Evolutionary conservation across 2,888 invertebrate genomes (phyloP).

Genomic region (Liopterus haemorrhoidalis): DNA sequence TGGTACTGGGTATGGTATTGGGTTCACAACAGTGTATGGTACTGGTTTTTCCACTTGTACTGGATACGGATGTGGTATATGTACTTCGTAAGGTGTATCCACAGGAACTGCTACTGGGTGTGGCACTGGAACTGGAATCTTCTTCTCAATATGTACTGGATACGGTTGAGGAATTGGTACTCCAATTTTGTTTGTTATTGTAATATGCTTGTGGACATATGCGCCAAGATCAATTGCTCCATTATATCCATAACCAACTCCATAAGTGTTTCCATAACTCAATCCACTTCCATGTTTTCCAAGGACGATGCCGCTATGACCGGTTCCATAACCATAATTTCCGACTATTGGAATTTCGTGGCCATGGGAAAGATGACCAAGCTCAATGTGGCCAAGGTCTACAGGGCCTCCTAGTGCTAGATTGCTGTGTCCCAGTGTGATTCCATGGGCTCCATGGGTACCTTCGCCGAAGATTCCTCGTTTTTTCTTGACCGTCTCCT

Average conservation of each 20-base stretch:
- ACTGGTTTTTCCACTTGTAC: conserved; percentile 41
- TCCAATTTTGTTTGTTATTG: conserved; percentile 16
- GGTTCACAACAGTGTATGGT: conserved; percentile 41
- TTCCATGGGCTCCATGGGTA: conserved; percentile 4
- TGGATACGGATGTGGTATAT: conserved; percentile 48
- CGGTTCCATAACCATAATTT: background rate
- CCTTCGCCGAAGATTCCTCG: conserved; percentile 15
- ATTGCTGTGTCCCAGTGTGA: conserved; percentile 1
- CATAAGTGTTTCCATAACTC: background rate
- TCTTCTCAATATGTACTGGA: conserved; percentile 44
- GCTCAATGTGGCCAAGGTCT: background rate
- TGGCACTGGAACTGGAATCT: conserved; percentile 46
- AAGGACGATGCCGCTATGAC: background rate
- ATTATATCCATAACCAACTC: conserved; percentile 24
- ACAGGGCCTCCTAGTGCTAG: conserved; percentile 5
- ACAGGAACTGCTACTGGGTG: conserved; percentile 49
- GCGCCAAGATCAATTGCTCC: conserved; percentile 32
- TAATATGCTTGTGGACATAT: conserved; percentile 23
- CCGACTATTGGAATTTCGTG: background rate
- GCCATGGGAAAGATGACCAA: background rate
- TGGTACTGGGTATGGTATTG: conserved; percentile 45
- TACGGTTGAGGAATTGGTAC: conserved; percentile 41
- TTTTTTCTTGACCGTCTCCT: conserved; percentile 12
- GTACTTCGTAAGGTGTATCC: conserved; percentile 50
- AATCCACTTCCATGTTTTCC: no score